A percentile compares a stretch with the other conserved stretches of the same genome.
Evolutionary conservation across 2,113 vertebrate species (phyloP).

Genomic region (Protomyctophum bolini): DNA sequence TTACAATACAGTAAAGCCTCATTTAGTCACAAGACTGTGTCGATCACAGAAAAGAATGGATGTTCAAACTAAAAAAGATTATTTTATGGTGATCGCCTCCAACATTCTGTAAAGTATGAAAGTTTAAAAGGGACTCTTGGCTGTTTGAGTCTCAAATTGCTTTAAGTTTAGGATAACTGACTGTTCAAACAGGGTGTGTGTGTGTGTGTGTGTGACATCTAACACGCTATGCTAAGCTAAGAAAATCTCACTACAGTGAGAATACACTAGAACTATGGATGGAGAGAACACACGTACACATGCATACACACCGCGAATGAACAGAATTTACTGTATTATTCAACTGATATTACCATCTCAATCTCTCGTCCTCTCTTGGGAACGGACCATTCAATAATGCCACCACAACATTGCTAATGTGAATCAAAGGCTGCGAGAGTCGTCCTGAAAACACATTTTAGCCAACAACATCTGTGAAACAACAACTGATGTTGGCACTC

Average conservation of each 20-base stretch:
- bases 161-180: too few relatives aligned
- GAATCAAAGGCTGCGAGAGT: neutral
- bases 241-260: neutral
- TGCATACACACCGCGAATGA: neutral
- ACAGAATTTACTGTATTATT: neutral
- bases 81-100: too few relatives aligned
- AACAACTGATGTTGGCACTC: constrained; percentile 20
- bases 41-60: too few relatives aligned
- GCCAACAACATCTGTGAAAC: constrained; percentile 6
- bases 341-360: neutral
- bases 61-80: too few relatives aligned
- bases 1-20: too few relatives aligned
- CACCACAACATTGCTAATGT: neutral
- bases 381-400: neutral
- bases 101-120: too few relatives aligned
- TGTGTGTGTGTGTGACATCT: too few relatives aligned
- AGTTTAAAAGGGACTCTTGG: too few relatives aligned
- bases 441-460: constrained; percentile 16
- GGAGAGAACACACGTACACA: neutral
- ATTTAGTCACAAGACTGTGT: too few relatives aligned
- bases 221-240: neutral
- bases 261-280: neutral
- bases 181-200: too few relatives aligned
- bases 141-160: too few relatives aligned
- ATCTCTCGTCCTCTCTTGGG: neutral